These are phyloP conservation scores for Lamprotornis superbus DNA, from an alignment of 2,113 vertebrate species.

Conservation along the genomic window DNA sequence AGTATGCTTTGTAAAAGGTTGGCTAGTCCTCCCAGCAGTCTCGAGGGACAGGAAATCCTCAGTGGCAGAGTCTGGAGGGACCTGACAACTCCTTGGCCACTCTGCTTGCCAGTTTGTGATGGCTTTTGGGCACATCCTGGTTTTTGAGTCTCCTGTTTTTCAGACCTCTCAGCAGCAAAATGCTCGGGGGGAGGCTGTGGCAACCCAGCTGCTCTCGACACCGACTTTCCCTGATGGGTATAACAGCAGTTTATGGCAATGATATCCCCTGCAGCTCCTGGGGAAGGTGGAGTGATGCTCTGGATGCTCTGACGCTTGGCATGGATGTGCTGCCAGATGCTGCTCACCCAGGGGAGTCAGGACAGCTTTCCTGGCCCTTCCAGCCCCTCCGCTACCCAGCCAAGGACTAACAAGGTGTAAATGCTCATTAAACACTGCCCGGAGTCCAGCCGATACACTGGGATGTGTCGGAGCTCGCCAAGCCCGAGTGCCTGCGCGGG, in stretches of 20 bases:
- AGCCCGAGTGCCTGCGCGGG: not conserved
- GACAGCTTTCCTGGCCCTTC: not conserved
- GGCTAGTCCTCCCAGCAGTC: not conserved
- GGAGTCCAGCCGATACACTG: not conserved
- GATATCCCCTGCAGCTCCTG: fast-evolving
- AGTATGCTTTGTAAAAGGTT: not conserved
- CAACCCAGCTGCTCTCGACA: not conserved
- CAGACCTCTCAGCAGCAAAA: not conserved
- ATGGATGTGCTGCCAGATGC: not conserved
- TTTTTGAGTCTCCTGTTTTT: not conserved
- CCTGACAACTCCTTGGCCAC: not conserved
- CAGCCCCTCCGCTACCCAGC: not conserved
- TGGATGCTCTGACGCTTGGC: not conserved
- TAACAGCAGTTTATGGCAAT: fast-evolving
- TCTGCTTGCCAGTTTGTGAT: not conserved
- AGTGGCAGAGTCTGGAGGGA: not conserved
- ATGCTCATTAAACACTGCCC: fast-evolving
- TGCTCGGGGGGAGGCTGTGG: not conserved
- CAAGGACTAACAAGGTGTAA: not conserved
- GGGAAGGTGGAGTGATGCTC: not conserved
- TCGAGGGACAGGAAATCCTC: constrained; percentile 5
- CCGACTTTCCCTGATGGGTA: not conserved
- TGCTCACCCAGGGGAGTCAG: not conserved
- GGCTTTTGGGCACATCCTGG: not conserved
- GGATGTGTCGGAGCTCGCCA: fast-evolving